Evolutionary conservation across 2,888 invertebrate genomes (phyloP).

Genomic region (Leucoma salicis): DNA sequence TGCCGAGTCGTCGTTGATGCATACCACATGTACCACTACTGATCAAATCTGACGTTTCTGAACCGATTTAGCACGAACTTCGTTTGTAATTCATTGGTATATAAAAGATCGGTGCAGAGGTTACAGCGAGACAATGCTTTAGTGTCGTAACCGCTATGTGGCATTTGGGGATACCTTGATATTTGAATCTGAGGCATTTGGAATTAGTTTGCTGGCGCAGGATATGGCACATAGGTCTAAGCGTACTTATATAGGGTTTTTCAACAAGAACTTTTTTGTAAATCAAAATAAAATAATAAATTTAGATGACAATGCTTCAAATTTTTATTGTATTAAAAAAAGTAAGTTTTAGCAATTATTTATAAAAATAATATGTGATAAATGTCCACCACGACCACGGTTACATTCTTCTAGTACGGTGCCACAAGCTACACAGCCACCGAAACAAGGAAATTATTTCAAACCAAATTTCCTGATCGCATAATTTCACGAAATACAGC

Average conservation of each 20-base stretch:
- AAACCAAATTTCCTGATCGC: no score
- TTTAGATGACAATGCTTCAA: no score
- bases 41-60: conserved; percentile 38
- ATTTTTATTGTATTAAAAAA: no score
- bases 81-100: conserved; percentile 31
- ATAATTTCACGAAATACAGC: no score
- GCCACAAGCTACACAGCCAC: no score
- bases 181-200: conserved; percentile 71
- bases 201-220: conserved; percentile 61
- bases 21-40: conserved; percentile 15
- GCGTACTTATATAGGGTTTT: conserved; percentile 28
- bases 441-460: no score
- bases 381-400: no score
- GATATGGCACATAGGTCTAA: conserved; percentile 57
- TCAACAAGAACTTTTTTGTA: no score
- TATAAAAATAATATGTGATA: no score
- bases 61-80: conserved; percentile 33
- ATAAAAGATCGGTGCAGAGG: conserved; percentile 42
- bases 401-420: no score
- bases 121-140: conserved; percentile 55
- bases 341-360: no score
- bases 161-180: conserved; percentile 79
- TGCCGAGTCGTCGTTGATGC: conserved; percentile 31
- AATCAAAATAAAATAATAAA: conserved; percentile 1
- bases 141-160: conserved; percentile 60